Conservation (phyloP, 2,113 vertebrate genomes). For the Salvator merianae region DNA sequence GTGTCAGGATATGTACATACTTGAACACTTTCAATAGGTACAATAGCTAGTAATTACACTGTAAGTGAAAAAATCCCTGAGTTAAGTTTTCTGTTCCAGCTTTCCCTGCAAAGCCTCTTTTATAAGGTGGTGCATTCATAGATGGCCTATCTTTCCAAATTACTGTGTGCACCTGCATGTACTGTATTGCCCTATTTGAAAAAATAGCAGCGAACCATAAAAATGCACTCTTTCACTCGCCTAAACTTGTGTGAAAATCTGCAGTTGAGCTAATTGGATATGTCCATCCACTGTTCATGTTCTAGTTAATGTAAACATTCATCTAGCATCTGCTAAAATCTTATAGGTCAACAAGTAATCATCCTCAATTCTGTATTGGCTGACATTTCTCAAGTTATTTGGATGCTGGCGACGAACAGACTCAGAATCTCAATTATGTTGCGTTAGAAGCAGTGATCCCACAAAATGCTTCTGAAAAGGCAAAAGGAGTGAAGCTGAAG, state of each 20-base stretch:
- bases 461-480: conserved; percentile 39
- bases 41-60: too few relatives aligned
- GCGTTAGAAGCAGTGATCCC: conserved; percentile 22
- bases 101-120: too few relatives aligned
- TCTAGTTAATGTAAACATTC: conserved; percentile 54
- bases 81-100: not conserved
- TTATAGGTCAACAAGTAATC: conserved; percentile 62
- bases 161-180: not conserved
- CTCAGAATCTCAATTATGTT: conserved; percentile 32
- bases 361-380: conserved; percentile 31
- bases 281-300: conserved; percentile 55
- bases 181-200: not conserved
- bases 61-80: too few relatives aligned
- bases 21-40: not conserved
- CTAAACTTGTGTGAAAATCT: not conserved
- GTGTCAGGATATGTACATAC: too few relatives aligned
- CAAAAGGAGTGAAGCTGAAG: conserved; percentile 8
- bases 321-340: conserved; percentile 56
- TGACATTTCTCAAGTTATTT: conserved; percentile 62
- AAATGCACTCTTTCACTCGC: not conserved
- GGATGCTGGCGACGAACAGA: conserved; percentile 41
- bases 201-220: not conserved
- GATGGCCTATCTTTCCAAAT: conserved; percentile 7
- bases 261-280: conserved; percentile 55
- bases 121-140: not conserved